Base-by-base conservation (phyloP, 2,888 invertebrate species). In the Scaptomyza cyrtandrae region DNA sequence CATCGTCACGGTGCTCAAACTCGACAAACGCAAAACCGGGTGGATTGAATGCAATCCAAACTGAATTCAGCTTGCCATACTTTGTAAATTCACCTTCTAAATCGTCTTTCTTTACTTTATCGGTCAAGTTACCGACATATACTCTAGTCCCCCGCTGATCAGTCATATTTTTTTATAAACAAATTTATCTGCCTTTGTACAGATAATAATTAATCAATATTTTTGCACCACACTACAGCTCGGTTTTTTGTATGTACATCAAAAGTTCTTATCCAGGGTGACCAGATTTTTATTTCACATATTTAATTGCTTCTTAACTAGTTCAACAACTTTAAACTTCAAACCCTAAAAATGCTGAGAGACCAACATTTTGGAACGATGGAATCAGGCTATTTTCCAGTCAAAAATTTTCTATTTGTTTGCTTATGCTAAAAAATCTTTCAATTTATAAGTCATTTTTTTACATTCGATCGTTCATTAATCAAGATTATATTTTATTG, bases 21-120 rank as follows among this genome's bases (percentile, higher is more conserved):
- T 98, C 97, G 92, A 98, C 96, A 93, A 98, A 98, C 76, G 97
- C 98, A 93, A 98, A 98, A 90, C 98, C 97, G 82, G 97, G 97
- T 82, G 98, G 98, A 93, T 98, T 97, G 92, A 97, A 96, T 81
- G 98, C 97, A 86, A 92, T 97, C 97, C 97, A 98, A 78, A 97
- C 97, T 86, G 96, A 96, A 93, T 96, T 97, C 84, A 98, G 94
- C 93, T 97, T 97, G 86, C 98, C 98, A 93, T 95, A 98, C 93
- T 97, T 97, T 90, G 96, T 96, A 92, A 98, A 98, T 93, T 97
- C 97, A 90, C 95, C 94, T 92, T 98, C 97, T 78, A 98, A 93
- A 92, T 98, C 97, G 93, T 98, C 98, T 91, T 97, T 97, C 93
- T 97, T 97, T 91, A 97, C 95, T 91, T 95, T 95, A 91, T 97